Base-by-base conservation (phyloP, 2,888 invertebrate species). In the Salticus scenicus region DNA sequence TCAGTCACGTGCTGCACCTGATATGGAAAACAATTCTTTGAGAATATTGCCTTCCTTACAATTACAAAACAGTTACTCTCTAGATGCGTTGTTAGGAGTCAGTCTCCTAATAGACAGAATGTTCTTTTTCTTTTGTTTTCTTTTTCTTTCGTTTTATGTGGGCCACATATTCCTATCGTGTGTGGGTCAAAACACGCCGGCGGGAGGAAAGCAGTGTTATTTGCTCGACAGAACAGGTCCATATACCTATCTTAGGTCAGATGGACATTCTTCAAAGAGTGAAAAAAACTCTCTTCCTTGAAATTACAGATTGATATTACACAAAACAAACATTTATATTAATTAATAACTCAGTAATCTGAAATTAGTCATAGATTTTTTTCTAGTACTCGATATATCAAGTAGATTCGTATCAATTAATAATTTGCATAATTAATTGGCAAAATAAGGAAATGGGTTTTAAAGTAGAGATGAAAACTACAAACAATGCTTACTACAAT, bases 111-210 rank as follows among this genome's bases (percentile, higher is more conserved):
- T 57, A 57, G 57, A 24, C 10, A n/a, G 37, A 37, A 37, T 4
- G 37, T 37, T 37, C 10, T 7, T 37, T 37, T 7, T 37, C 10
- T 7, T 37, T 37, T 7, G 4, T 37, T 37, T 37, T 37, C 37
- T 57, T 4, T 24, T 10, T 47, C 42, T 24, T 24, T 57, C 24
- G 24, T 5, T 47, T 57, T 24, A 57, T 17, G 24, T 57, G 24
- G 57, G 57, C 57, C 57, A 24, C 57, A 57, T 24, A 24, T 24
- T 57, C 57, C 24, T 57, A 24, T 57, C 57, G 42, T 47, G 42
- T 57, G 24, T 57, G 24, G 57, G 57, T 57, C 57, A 57, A 57
- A 5, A 1, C 17, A 24, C 24, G 24, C 57, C 57, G 24, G 24
- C 57, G 24, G 57, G 57, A 37, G 37, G 37, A 37, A 37, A 37